These are phyloP conservation scores for Falcunculus frontatus DNA, from an alignment of 2,113 vertebrate species.

Conservation along the genomic window DNA sequence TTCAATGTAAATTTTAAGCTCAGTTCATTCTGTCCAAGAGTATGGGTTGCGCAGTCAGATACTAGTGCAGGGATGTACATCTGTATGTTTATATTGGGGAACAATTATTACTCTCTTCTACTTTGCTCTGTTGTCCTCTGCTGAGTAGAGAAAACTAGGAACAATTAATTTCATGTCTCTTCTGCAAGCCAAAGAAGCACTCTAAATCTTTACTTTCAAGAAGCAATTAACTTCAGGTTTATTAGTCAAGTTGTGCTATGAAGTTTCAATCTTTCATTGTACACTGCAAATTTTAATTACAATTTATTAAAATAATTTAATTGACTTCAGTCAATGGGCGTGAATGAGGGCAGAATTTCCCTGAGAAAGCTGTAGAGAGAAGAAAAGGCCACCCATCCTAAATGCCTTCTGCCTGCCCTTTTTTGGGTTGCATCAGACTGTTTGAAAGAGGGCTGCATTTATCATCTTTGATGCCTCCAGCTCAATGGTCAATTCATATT, in stretches of 20 bases:
- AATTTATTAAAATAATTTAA: conserved; percentile 67
- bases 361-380: conserved; percentile 52
- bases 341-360: conserved; percentile 64
- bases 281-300: conserved; percentile 55
- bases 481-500: conserved; percentile 20
- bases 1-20: background rate
- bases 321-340: conserved; percentile 59
- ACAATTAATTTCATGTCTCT: conserved; percentile 55
- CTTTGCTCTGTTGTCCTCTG: background rate
- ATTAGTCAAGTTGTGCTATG: conserved; percentile 60
- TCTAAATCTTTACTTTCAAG: conserved; percentile 58
- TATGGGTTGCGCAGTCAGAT: background rate
- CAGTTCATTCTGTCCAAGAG: background rate
- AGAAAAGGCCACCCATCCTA: conserved; percentile 53
- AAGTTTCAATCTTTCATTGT: conserved; percentile 57
- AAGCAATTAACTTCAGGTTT: conserved; percentile 65
- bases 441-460: conserved; percentile 49
- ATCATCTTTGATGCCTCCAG: conserved; percentile 49
- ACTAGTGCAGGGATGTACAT: background rate
- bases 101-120: background rate
- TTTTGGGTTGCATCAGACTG: conserved; percentile 52
- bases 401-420: conserved; percentile 63
- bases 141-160: background rate
- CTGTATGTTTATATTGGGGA: background rate
- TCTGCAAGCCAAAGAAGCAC: conserved; percentile 36